These are phyloP conservation scores for Danio albolineatus DNA, from an alignment of 2,797 vertebrate genomes.

Conservation along the genomic window DNA sequence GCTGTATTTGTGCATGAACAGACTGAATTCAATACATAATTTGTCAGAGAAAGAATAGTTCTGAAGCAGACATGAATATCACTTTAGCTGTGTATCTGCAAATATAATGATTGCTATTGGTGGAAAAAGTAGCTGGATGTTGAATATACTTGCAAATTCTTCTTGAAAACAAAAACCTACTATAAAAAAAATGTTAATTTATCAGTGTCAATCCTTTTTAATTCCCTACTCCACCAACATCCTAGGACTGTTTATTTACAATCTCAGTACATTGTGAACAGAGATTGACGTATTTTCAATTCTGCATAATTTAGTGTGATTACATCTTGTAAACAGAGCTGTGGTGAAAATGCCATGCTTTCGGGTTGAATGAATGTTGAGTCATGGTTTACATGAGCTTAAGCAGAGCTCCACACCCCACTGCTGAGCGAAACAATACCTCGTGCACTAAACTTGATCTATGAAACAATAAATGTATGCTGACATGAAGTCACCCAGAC, in stretches of 20 bases:
- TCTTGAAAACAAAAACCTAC: neutral
- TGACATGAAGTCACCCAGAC: neutral
- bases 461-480: slow-evolving; percentile 2
- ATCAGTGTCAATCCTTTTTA: neutral
- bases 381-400: slow-evolving; percentile 7
- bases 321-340: neutral
- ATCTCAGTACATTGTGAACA: neutral
- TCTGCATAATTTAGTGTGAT: neutral
- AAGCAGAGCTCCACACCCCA: neutral
- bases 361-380: slow-evolving; percentile 10
- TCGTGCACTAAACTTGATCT: slow-evolving; percentile 1
- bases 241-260: neutral
- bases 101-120: neutral
- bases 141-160: neutral
- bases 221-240: neutral
- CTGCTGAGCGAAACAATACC: neutral
- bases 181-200: neutral
- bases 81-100: neutral
- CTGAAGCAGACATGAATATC: neutral
- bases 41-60: neutral
- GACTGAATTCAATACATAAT: too few relatives aligned
- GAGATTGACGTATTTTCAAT: neutral
- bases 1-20: neutral
- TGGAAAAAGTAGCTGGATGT: neutral
- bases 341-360: neutral